Conservation (phyloP, 2,113 vertebrate genomes). For the Picathartes gymnocephalus region DNA sequence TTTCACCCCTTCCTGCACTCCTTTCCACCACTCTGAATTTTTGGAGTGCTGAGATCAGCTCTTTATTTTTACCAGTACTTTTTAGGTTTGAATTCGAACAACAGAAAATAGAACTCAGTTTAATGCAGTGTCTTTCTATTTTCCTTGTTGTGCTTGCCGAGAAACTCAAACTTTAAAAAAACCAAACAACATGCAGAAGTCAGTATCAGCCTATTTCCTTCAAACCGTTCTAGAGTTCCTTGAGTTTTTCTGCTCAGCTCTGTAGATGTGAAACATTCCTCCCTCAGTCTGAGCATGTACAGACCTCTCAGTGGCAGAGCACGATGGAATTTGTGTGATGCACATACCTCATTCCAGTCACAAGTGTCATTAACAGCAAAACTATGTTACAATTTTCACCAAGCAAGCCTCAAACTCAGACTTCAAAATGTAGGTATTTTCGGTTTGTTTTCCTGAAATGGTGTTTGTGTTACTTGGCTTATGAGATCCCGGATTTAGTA, state of each 20-base stretch:
- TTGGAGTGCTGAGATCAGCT: neutral
- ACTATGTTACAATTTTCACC: neutral
- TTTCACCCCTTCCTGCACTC: neutral
- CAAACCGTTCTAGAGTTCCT: neutral
- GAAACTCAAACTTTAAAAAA: neutral
- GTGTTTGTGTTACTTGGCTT: neutral
- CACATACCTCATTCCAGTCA: neutral
- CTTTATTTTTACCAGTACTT: neutral
- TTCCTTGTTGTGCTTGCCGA: neutral
- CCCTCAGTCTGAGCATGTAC: neutral
- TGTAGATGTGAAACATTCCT: constrained; percentile 28
- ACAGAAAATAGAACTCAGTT: neutral
- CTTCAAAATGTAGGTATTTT: neutral
- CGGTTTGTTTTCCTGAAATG: neutral
- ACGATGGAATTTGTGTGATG: neutral
- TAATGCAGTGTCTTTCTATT: neutral
- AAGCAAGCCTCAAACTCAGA: neutral
- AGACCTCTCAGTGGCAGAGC: neutral
- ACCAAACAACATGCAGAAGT: neutral
- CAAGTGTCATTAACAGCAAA: neutral
- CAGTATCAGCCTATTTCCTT: neutral
- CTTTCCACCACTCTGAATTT: neutral
- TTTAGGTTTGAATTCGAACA: neutral
- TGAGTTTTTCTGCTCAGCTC: neutral
- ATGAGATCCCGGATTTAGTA: neutral